These are phyloP conservation scores for Myopa testacea DNA, from an alignment of 2,888 invertebrate species.

Conservation along the genomic window DNA sequence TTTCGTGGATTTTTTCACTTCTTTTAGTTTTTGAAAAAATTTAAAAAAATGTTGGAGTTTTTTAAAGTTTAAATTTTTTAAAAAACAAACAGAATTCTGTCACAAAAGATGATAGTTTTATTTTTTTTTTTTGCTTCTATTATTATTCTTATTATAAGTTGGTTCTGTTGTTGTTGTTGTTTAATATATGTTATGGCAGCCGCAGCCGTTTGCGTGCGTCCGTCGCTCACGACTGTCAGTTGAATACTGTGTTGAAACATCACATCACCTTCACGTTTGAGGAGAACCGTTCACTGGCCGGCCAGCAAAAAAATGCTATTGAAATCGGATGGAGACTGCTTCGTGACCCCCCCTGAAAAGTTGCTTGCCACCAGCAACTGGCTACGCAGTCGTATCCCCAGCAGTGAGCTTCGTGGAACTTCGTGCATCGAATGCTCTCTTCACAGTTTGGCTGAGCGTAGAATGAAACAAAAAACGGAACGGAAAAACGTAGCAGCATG, in stretches of 20 bases:
- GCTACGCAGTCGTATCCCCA: too few species aligned
- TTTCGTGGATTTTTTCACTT: background rate
- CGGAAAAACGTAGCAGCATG: too few species aligned
- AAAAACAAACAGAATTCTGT: background rate
- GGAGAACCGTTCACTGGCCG: background rate
- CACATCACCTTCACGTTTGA: conserved; percentile 48
- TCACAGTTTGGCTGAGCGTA: conserved; percentile 8
- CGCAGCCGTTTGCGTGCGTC: conserved; percentile 50
- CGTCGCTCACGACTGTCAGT: conserved; percentile 64
- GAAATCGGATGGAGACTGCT: too few species aligned
- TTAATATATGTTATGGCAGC: conserved; percentile 20
- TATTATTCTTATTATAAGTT: conserved; percentile 10
- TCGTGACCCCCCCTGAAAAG: conserved; percentile 29
- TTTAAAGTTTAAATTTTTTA: background rate
- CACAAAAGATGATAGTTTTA: background rate
- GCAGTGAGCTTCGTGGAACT: too few species aligned
- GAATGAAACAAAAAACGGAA: conserved; percentile 7
- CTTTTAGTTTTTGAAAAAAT: background rate
- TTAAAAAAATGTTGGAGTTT: too few species aligned
- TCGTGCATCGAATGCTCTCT: too few species aligned
- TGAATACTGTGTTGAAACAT: conserved; percentile 65
- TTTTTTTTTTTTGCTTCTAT: background rate
- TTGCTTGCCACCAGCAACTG: background rate
- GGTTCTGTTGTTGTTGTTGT: background rate
- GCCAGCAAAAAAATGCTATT: background rate